A percentile compares a stretch with the other conserved stretches of the same genome.
These are phyloP conservation scores for Laupala kohalensis DNA, from an alignment of 1,140 invertebrate species.

Conservation along the genomic window DNA sequence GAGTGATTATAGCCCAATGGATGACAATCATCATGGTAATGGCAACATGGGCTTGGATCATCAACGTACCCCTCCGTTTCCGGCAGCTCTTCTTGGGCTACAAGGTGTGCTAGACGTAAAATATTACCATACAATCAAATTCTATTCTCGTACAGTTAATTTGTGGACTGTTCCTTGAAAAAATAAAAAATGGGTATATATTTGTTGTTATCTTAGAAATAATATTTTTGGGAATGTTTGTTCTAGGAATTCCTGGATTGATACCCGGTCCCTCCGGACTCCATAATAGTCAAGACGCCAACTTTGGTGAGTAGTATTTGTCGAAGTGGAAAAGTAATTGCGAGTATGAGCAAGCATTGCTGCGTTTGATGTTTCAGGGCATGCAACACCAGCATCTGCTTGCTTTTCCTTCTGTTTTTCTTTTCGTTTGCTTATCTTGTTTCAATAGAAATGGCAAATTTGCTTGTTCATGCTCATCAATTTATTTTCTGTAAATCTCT, in stretches of 20 bases:
- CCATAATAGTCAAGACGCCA: conserved; percentile 51
- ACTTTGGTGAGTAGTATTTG: conserved; percentile 76
- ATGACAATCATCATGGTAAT: conserved; percentile 50
- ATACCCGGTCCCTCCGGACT: conserved; percentile 73
- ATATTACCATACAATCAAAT: not conserved
- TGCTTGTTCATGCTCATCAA: too few relatives aligned
- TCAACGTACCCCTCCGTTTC: conserved; percentile 47
- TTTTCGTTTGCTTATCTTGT: too few relatives aligned
- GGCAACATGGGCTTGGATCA: conserved; percentile 49
- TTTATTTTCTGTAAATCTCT: too few relatives aligned
- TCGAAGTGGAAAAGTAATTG: too few relatives aligned
- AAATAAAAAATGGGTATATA: not conserved
- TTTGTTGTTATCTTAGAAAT: not conserved
- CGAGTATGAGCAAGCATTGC: too few relatives aligned
- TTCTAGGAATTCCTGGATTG: conserved; percentile 42
- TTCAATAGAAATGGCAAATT: too few relatives aligned
- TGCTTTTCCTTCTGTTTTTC: too few relatives aligned
- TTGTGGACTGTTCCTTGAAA: not conserved
- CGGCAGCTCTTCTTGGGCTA: conserved; percentile 53
- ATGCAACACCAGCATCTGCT: too few relatives aligned
- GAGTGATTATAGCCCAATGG: conserved; percentile 35
- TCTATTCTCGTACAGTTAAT: not conserved
- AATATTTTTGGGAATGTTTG: conserved; percentile 16
- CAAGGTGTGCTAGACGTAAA: conserved; percentile 38
- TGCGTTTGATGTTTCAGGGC: too few relatives aligned